Evolutionary conservation across 2,797 vertebrate genomes (phyloP).

Genomic region (Diplodus sargus): DNA sequence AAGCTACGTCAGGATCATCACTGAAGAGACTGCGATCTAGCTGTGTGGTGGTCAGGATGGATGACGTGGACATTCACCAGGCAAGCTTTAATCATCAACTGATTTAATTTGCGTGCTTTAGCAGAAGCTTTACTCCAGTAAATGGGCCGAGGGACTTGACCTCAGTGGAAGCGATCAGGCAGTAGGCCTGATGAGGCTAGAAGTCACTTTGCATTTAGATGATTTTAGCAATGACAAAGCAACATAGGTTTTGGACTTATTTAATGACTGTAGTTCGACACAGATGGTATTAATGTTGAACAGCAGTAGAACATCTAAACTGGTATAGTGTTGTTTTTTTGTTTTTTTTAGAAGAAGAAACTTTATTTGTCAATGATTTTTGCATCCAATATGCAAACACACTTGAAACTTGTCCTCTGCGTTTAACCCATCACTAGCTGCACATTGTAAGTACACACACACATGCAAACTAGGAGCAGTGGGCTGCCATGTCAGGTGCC

Average conservation of each 20-base stretch:
- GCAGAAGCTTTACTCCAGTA: slow-evolving; percentile 17
- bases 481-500: too few species aligned
- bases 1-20: slow-evolving; percentile 67
- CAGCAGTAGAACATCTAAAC: neutral
- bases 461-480: too few species aligned
- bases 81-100: slow-evolving; percentile 75
- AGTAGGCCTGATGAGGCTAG: neutral
- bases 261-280: neutral
- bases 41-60: slow-evolving; percentile 92
- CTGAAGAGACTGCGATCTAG: slow-evolving; percentile 93
- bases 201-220: slow-evolving; percentile 2
- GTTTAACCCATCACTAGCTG: too few species aligned
- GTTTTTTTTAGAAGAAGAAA: too few species aligned
- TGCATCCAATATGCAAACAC: too few species aligned
- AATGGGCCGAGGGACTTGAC: slow-evolving; percentile 4
- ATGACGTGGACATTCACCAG: slow-evolving; percentile 97
- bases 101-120: slow-evolving; percentile 47
- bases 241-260: neutral
- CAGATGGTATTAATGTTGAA: neutral
- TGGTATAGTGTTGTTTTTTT: too few species aligned
- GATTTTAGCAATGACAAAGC: neutral
- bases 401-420: too few species aligned
- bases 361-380: too few species aligned
- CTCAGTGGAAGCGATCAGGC: slow-evolving; percentile 1
- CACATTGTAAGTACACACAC: too few species aligned